phyloP scores from a whole-genome alignment of 2,113 vertebrate species.

The Bufo gargarizans region DNA sequence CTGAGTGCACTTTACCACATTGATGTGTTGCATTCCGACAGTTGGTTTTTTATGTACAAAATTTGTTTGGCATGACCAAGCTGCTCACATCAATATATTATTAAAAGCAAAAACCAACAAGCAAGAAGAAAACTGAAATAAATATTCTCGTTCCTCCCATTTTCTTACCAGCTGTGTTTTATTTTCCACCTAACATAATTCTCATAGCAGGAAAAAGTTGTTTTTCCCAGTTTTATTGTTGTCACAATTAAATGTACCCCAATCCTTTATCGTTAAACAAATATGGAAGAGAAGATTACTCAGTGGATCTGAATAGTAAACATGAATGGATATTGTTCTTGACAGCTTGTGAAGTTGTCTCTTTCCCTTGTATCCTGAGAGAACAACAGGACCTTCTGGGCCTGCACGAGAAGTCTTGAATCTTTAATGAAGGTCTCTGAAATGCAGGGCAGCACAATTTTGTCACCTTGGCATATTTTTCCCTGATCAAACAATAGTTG shows the following conservation, averaged over 20 bases:
- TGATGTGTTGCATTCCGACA: slow-evolving; percentile 81
- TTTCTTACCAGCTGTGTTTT: not conserved
- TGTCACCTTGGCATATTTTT: slow-evolving; percentile 94
- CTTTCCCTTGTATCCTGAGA: slow-evolving; percentile 80
- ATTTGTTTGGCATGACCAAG: slow-evolving; percentile 80
- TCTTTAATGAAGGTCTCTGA: slow-evolving; percentile 89
- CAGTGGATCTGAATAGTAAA: slow-evolving; percentile 75
- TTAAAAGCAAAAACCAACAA: slow-evolving; percentile 70
- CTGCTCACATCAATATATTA: slow-evolving; percentile 76
- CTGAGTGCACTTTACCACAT: slow-evolving; percentile 72
- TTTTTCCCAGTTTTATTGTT: slow-evolving; percentile 30
- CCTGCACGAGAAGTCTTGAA: slow-evolving; percentile 79
- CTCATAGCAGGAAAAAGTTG: not conserved
- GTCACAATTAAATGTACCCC: slow-evolving; percentile 29
- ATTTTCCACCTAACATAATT: not conserved
- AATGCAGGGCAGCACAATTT: slow-evolving; percentile 85
- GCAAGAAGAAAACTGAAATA: slow-evolving; percentile 60
- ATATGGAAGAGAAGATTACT: slow-evolving; percentile 68
- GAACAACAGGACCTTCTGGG: slow-evolving; percentile 79
- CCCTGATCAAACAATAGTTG: slow-evolving; percentile 92
- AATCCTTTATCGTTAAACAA: slow-evolving; percentile 21
- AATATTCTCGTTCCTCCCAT: slow-evolving; percentile 30
- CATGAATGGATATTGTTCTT: slow-evolving; percentile 83
- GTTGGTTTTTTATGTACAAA: slow-evolving; percentile 82
- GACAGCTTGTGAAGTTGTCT: slow-evolving; percentile 87